Base-by-base conservation (phyloP, 1,140 invertebrate genomes). In the Mercenaria mercenaria region DNA sequence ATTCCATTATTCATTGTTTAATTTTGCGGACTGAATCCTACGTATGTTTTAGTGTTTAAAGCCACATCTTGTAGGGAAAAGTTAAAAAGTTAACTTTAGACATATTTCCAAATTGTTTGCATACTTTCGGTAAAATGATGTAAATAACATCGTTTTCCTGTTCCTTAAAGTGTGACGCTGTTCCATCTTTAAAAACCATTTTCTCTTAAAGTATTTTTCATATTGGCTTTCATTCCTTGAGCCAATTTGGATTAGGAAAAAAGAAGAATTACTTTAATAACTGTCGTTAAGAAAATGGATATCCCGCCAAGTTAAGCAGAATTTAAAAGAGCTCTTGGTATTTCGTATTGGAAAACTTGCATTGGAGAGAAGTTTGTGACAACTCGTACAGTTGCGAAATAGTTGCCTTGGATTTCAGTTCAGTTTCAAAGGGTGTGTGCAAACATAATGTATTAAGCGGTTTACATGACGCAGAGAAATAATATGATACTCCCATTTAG, bases 201-300 rank as follows among this genome's bases (percentile, higher is more conserved):
- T 64, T 64, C 59, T 64, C n/a, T 29, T 4, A 26, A n/a, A 39
- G 18, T 34, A 37, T 72, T 37, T 72, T 72, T 72, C 67, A 41
- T 39, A 72, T 64, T 64, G 59, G 26, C 59, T 20, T 64, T 64
- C 59, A 29, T 64, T 64, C 67, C n/a, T 8, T 72, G 67, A 34
- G 37, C 67, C 67, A 72, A 72, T 72, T 72, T 72, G 67, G 67
- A 72, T 72, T 72, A 72, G n/a, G 50, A 50, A 79, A 56, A 56
- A 52, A 47, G n/a, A 29, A 50, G 32, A 52, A 32, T 79, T 52
- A 52, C 76, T 79, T 50, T 79, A 52, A 52, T 79, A 79, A 26
- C 41, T 52, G 76, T 79, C 43, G 50, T 52, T 56, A 50, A 47
- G 76, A 79, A 18, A 79, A 50, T 79, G 50, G 29, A 52, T 52